phyloP scores from a whole-genome alignment of 1,140 invertebrate genomes.

The Drosophila pallidifrons region DNA sequence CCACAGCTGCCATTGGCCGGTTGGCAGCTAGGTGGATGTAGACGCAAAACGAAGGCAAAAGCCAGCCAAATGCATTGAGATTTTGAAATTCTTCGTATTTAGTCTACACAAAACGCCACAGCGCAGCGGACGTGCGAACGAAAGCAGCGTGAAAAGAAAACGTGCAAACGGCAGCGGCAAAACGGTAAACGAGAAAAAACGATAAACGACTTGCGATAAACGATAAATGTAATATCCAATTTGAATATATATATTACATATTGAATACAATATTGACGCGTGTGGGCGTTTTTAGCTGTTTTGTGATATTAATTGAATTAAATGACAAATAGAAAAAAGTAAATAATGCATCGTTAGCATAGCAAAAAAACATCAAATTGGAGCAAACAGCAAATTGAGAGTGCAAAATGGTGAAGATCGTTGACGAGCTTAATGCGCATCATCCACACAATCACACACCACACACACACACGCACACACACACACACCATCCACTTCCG shows the following conservation, averaged over 20 bases:
- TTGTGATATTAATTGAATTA: slow-evolving; percentile 43
- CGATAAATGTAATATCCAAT: slow-evolving; percentile 34
- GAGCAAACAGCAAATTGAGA: slow-evolving; percentile 12
- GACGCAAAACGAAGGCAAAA: slow-evolving; percentile 11
- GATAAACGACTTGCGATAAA: not conserved
- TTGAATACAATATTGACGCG: not conserved
- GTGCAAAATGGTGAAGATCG: slow-evolving; percentile 76
- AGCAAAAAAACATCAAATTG: not conserved
- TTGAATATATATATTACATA: slow-evolving; percentile 27
- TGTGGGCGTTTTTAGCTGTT: slow-evolving; percentile 32
- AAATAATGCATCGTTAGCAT: slow-evolving; percentile 32
- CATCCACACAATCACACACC: slow-evolving; percentile 46
- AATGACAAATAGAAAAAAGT: slow-evolving; percentile 1
- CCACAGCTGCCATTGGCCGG: slow-evolving; percentile 67
- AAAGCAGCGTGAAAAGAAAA: slow-evolving; percentile 11
- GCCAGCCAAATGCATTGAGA: slow-evolving; percentile 64
- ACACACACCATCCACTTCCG: slow-evolving; percentile 32
- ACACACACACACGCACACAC: slow-evolving; percentile 34
- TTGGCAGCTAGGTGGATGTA: not conserved
- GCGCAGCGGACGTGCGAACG: slow-evolving; percentile 69
- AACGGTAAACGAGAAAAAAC: not conserved
- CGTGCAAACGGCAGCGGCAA: slow-evolving; percentile 2
- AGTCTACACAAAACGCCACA: slow-evolving; percentile 78
- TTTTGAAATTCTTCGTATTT: slow-evolving; percentile 70
- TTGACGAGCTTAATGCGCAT: slow-evolving; percentile 60